Evolutionary conservation across 2,797 vertebrate genomes (phyloP).

Genomic region (Botia kubotai): DNA sequence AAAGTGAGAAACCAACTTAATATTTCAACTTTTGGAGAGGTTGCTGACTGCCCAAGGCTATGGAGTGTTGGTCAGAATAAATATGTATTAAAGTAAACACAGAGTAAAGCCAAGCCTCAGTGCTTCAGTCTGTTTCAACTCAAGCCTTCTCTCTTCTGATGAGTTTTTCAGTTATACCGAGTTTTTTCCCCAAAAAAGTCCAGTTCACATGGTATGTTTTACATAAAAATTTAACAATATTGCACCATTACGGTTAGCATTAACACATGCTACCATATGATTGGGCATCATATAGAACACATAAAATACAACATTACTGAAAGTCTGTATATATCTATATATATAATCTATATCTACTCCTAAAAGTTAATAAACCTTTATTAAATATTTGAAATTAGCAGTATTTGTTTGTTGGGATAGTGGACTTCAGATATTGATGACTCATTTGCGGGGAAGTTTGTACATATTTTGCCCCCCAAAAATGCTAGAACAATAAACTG

Average conservation of each 20-base stretch:
- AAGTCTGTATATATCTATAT: too few species aligned
- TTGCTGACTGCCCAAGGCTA: constrained; percentile 26
- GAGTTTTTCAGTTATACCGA: not conserved
- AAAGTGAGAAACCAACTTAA: constrained; percentile 16
- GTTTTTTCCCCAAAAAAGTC: not conserved
- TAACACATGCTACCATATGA: not conserved
- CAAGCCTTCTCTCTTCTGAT: not conserved
- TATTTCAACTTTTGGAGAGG: constrained; percentile 12
- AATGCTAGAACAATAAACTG: not conserved
- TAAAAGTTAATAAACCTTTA: not conserved
- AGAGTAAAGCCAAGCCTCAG: not conserved
- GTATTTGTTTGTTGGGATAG: not conserved
- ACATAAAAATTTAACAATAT: not conserved
- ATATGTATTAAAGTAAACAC: constrained; percentile 19
- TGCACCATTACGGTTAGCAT: not conserved
- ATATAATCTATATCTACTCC: too few species aligned
- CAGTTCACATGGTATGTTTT: not conserved
- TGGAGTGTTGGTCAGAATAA: not conserved
- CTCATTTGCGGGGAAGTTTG: not conserved
- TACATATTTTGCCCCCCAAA: not conserved
- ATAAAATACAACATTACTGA: not conserved
- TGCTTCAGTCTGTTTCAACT: constrained; percentile 4
- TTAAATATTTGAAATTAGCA: not conserved
- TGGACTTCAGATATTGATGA: not conserved
- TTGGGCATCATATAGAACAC: not conserved